phyloP scores from a whole-genome alignment of 2,113 vertebrate genomes.

The Centropus unirufus region DNA sequence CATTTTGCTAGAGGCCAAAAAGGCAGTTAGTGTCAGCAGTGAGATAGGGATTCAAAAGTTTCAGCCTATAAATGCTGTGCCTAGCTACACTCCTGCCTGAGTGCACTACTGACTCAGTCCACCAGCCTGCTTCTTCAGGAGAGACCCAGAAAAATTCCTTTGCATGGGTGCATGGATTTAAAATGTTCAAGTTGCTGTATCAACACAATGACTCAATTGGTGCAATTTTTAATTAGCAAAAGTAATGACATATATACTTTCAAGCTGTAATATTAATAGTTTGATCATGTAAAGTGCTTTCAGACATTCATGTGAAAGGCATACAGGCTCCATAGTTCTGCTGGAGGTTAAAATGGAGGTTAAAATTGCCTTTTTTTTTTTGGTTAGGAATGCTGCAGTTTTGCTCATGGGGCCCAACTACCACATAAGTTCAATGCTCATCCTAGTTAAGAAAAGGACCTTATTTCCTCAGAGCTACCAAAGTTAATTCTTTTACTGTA shows the following conservation, averaged over 20 bases:
- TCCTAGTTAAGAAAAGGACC: background rate
- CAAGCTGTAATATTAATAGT: background rate
- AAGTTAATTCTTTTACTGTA: background rate
- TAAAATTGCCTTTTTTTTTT: background rate
- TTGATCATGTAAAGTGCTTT: background rate
- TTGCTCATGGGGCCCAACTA: background rate
- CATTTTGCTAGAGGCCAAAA: background rate
- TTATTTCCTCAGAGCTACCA: background rate
- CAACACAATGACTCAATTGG: background rate
- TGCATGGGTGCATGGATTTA: background rate
- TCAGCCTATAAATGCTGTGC: background rate
- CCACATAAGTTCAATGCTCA: accelerated
- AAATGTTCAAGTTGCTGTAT: background rate
- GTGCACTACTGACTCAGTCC: background rate
- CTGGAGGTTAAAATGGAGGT: background rate
- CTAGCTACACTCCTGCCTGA: background rate
- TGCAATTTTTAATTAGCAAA: background rate
- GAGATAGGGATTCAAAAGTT: background rate
- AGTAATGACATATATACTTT: background rate
- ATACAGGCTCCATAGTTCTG: background rate
- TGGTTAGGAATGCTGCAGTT: background rate
- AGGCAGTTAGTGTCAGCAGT: background rate
- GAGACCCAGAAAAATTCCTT: background rate
- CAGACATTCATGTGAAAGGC: too few relatives aligned
- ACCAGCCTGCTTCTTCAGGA: background rate